These are phyloP conservation scores for Rhynchomys soricoides DNA, from an alignment of 2,113 vertebrate genomes.

Conservation along the genomic window DNA sequence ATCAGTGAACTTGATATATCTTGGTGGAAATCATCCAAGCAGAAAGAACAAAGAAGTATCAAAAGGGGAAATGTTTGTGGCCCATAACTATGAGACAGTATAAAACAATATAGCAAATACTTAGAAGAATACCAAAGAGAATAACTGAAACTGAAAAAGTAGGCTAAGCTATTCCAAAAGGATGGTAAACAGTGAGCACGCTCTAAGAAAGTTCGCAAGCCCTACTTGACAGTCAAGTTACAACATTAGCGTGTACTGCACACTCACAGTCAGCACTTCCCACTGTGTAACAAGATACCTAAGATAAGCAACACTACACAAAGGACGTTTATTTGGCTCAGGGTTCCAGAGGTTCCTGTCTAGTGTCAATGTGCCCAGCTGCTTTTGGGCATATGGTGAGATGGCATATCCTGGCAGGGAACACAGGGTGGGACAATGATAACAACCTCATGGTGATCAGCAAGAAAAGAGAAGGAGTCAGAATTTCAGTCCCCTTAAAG, in stretches of 20 bases:
- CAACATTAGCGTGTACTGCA: neutral
- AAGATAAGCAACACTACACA: neutral
- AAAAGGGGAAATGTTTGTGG: neutral
- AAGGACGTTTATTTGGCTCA: neutral
- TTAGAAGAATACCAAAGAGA: neutral
- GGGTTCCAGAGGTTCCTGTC: neutral
- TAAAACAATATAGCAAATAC: neutral
- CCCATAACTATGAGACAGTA: neutral
- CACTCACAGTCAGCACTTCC: neutral
- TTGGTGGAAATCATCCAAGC: neutral
- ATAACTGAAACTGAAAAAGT: slow-evolving; percentile 31
- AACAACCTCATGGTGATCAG: neutral
- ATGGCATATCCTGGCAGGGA: too few species aligned
- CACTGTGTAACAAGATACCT: neutral
- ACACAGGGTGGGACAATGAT: neutral
- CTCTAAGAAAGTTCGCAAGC: neutral
- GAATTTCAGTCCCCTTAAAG: neutral
- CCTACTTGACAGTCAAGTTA: neutral
- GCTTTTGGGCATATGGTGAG: too few species aligned
- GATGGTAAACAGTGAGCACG: neutral
- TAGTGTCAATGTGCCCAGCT: too few species aligned
- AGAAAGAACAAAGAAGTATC: neutral
- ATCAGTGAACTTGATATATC: neutral
- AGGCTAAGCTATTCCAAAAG: slow-evolving; percentile 11
- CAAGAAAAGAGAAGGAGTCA: neutral